Evolutionary conservation across 2,888 invertebrate genomes (phyloP).

Genomic region (Apodemia mormo): DNA sequence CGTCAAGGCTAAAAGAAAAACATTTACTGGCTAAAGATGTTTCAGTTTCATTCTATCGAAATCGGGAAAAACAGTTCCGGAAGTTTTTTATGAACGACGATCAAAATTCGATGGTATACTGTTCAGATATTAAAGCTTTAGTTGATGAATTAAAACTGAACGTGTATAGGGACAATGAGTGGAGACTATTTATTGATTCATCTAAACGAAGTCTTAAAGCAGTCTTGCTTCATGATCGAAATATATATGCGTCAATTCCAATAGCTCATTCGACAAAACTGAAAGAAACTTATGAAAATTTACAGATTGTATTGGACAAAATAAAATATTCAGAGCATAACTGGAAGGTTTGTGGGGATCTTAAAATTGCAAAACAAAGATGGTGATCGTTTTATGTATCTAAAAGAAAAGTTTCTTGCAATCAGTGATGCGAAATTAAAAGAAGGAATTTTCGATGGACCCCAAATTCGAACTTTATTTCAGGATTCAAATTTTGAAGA

Average conservation of each 20-base stretch:
- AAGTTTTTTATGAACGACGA: background rate
- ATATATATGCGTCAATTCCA: constrained; percentile 3
- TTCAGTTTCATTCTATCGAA: background rate
- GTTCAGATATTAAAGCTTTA: background rate
- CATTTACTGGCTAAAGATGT: background rate
- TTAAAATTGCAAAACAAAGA: too few relatives aligned
- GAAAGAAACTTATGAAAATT: background rate
- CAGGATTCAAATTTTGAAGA: too few relatives aligned
- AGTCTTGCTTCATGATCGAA: constrained; percentile 9
- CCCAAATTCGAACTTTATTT: too few relatives aligned
- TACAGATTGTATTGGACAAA: background rate
- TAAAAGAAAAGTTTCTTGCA: too few relatives aligned
- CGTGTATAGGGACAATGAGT: background rate
- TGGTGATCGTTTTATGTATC: too few relatives aligned
- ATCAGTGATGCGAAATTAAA: too few relatives aligned
- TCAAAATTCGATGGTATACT: background rate
- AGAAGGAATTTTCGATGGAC: too few relatives aligned
- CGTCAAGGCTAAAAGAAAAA: background rate
- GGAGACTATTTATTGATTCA: constrained; percentile 17
- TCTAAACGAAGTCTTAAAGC: constrained; percentile 5
- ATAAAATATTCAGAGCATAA: background rate
- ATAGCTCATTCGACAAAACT: background rate
- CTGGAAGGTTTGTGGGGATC: background rate
- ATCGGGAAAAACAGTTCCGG: background rate
- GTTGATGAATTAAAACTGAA: background rate